Evolutionary conservation across 2,797 vertebrate genomes (phyloP).

Genomic region (Heteromormyrus szaboi): DNA sequence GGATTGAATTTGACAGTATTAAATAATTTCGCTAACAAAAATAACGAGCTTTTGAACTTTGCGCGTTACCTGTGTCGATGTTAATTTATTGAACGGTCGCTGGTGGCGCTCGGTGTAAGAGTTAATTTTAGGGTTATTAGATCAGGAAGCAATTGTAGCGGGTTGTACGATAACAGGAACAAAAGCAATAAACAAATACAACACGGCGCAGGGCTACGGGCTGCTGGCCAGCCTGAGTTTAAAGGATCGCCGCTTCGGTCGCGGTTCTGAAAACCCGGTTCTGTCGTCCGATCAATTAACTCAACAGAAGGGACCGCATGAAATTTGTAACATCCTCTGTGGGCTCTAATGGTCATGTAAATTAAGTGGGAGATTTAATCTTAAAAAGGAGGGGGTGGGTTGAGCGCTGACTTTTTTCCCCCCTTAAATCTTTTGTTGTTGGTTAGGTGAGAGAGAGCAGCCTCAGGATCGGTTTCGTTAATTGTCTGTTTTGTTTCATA

Average conservation of each 20-base stretch:
- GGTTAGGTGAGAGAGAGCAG: conserved; percentile 27
- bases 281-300: conserved; percentile 37
- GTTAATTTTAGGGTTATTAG: conserved; percentile 24
- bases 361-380: conserved; percentile 42
- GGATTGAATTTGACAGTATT: neutral
- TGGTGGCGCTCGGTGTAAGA: neutral
- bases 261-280: conserved; percentile 15
- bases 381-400: conserved; percentile 23
- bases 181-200: conserved; percentile 46
- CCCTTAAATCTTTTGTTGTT: conserved; percentile 18
- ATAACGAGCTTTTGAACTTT: neutral
- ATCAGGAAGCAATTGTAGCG: conserved; percentile 57
- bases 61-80: neutral
- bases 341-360: conserved; percentile 53
- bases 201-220: conserved; percentile 26
- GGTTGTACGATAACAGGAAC: conserved; percentile 57
- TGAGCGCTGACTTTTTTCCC: neutral
- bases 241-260: conserved; percentile 32
- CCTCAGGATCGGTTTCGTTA: conserved; percentile 27
- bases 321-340: conserved; percentile 42
- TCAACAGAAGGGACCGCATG: conserved; percentile 35
- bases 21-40: neutral
- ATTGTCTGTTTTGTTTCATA: conserved; percentile 24
- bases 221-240: conserved; percentile 38
- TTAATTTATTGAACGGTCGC: neutral